Conservation (phyloP, 2,888 invertebrate species). For the Aphrophora alni region DNA sequence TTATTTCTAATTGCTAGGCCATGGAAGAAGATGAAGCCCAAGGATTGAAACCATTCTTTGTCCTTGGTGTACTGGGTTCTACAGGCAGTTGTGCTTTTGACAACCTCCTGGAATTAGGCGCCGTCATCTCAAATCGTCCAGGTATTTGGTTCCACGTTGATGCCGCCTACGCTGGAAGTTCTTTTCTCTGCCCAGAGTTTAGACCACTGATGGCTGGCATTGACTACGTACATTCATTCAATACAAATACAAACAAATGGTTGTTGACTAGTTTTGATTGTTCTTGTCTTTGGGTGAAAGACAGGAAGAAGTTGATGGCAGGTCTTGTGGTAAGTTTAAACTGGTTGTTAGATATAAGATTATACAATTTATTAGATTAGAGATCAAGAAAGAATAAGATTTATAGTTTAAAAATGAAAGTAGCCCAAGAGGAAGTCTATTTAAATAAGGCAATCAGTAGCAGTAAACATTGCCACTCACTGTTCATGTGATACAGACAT, state of each 20-base stretch:
- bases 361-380: no score
- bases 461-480: no score
- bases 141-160: constrained; percentile 86
- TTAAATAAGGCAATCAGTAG: no score
- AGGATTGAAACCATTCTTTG: constrained; percentile 83
- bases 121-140: constrained; percentile 64
- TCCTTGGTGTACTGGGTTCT: constrained; percentile 82
- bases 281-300: constrained; percentile 82
- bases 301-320: constrained; percentile 76
- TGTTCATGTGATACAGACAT: no score
- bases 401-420: no score
- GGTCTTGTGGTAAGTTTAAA: constrained; percentile 63
- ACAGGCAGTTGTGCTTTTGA: constrained; percentile 87
- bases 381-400: no score
- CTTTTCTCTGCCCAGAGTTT: constrained; percentile 86
- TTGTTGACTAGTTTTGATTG: constrained; percentile 85
- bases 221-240: constrained; percentile 83
- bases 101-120: constrained; percentile 77
- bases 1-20: constrained; percentile 56
- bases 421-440: no score
- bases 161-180: constrained; percentile 86
- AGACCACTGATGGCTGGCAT: constrained; percentile 68
- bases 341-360: no score
- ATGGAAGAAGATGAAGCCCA: constrained; percentile 74
- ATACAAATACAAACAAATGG: constrained; percentile 90